Evolutionary conservation across 2,888 invertebrate genomes (phyloP), one percentile per base, ranked within the genome.

Genomic region (Autographa gamma): DNA sequence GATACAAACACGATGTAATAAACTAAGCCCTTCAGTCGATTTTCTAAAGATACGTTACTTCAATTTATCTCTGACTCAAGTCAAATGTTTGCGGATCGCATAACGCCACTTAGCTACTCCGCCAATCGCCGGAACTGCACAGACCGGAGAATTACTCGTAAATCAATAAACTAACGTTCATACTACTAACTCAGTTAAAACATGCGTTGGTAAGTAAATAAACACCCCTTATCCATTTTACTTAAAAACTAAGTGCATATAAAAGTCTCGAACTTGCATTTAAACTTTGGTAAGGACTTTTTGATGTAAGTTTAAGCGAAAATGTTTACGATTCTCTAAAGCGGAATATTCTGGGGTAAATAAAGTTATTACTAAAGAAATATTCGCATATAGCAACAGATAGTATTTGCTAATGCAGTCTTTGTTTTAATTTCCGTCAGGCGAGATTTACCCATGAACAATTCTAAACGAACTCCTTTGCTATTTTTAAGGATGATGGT

Each of bases 341-440:
- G 13, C n/a, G 19, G n/a, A 60, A 34, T 61, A 54, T 69, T 69
- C 38, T 66, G 31, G 73, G 69, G 25, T 61, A 43, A 34, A 70
- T 38, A 52, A 66, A 68, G 59, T 61, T 79, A 62, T 71, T 62
- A 54, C 69, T 66, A 38, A 69, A 56, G 56, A 48, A 13, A 54
- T 34, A 56, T 52, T 69, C 61, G 69, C 54, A 73, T 56, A 60
- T 60, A 70, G n/a, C 31, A 38, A 19, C 38, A n/a, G 32, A 74
- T 62, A 73, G 77, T 74, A 82, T 74, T 69, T n/a, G 74, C 38
- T 71, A 77, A 77, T 69, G 68, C 54, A 69, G 54, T 31, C 61
- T 73, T 60, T 75, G 69, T 80, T 79, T 75, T 67, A 68, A 71
- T 71, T 73, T 71, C 52, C 61, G 67, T 77, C 67, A 73, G 54